A percentile compares a stretch with the other conserved stretches of the same genome.
Conservation (phyloP, 2,888 invertebrate species). For the Drosophila testacea region DNA sequence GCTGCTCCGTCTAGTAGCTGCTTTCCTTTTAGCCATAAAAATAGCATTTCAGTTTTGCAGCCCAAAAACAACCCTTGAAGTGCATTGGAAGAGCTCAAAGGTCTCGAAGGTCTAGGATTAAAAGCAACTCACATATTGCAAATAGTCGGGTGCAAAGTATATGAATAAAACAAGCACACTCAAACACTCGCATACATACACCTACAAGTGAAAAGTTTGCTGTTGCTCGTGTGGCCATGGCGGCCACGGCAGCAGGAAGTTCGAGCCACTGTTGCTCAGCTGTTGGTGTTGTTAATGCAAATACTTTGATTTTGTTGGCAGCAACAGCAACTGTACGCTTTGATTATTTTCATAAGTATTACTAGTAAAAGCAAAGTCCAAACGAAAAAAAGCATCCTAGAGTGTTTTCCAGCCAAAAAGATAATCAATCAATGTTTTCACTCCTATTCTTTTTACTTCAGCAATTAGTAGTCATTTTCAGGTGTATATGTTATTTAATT, state of each 20-base stretch:
- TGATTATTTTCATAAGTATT: conserved; percentile 75
- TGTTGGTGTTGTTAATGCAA: conserved; percentile 50
- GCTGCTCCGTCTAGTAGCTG: conserved; percentile 2
- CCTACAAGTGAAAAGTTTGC: conserved; percentile 54
- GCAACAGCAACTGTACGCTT: conserved; percentile 42
- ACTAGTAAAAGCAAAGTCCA: conserved; percentile 60
- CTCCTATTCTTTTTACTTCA: neutral
- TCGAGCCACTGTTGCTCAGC: conserved; percentile 31
- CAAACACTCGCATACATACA: conserved; percentile 22
- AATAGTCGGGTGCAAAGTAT: conserved; percentile 50
- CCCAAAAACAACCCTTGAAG: conserved; percentile 42
- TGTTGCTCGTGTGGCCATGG: conserved; percentile 49
- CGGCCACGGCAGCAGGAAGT: conserved; percentile 55
- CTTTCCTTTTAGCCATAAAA: conserved; percentile 58
- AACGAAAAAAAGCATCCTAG: conserved; percentile 15
- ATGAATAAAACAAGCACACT: conserved; percentile 65
- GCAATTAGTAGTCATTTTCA: conserved; percentile 51
- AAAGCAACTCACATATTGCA: conserved; percentile 37
- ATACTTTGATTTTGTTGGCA: conserved; percentile 71
- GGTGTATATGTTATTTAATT: conserved; percentile 48
- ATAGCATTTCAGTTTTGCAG: conserved; percentile 63
- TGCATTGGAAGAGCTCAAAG: conserved; percentile 22
- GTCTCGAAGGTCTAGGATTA: conserved; percentile 15
- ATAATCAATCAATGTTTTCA: neutral
- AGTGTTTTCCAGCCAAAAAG: neutral